A percentile compares a stretch with the other conserved stretches of the same genome.
These are phyloP conservation scores for Ichneumoninae sp. DNA, from an alignment of 2,888 invertebrate genomes.

Conservation along the genomic window DNA sequence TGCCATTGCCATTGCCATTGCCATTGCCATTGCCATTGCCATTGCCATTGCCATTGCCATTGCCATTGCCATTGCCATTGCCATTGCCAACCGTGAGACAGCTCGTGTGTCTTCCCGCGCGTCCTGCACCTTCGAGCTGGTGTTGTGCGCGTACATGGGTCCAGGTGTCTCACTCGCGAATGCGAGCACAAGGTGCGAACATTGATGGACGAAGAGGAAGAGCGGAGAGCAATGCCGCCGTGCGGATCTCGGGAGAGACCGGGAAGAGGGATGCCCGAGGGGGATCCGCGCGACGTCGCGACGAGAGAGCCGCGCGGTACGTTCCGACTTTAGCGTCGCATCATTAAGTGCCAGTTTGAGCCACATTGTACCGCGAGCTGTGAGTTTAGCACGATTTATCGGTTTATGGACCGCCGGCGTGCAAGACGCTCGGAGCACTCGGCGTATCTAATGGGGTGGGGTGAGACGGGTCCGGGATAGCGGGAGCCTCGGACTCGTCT, in stretches of 20 bases:
- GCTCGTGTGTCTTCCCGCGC: not conserved
- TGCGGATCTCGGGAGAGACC: not conserved
- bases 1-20: too few relatives aligned
- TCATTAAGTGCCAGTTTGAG: conserved; percentile 76
- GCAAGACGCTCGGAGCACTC: conserved; percentile 52
- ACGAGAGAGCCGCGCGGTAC: conserved; percentile 57
- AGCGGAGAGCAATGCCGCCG: not conserved
- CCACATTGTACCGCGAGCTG: conserved; percentile 71
- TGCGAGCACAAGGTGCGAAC: conserved; percentile 58
- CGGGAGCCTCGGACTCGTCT: not conserved
- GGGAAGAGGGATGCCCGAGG: not conserved
- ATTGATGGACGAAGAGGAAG: conserved; percentile 28
- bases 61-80: too few relatives aligned
- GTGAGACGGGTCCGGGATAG: conserved; percentile 30
- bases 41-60: too few relatives aligned
- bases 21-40: too few relatives aligned
- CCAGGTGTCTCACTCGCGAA: not conserved
- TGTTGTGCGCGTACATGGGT: not conserved
- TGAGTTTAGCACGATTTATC: conserved; percentile 80
- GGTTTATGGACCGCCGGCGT: conserved; percentile 77
- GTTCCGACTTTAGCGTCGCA: conserved; percentile 70
- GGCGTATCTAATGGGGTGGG: conserved; percentile 65
- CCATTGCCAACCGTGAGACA: too few relatives aligned
- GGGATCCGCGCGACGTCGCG: conserved; percentile 55
- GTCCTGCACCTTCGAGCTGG: too few relatives aligned